Conservation (phyloP, 2,797 vertebrate genomes). For the Mus minutoides region DNA sequence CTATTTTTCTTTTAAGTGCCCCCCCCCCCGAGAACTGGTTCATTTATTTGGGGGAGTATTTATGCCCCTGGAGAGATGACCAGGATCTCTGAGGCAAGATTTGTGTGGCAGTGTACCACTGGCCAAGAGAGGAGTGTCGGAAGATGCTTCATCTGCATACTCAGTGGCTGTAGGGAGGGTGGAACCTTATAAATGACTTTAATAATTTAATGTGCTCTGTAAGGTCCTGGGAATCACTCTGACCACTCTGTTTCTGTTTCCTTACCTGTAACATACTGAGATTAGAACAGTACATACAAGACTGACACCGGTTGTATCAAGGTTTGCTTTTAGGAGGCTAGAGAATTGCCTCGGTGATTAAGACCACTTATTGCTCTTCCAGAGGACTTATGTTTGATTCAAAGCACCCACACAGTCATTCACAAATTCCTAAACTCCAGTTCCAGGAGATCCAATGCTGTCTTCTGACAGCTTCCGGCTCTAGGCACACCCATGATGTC, state of each 20-base stretch:
- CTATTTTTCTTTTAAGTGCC: slow-evolving; percentile 29
- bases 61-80: too few relatives aligned
- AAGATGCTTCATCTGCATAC: too few relatives aligned
- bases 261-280: slow-evolving; percentile 1
- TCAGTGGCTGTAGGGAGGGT: too few relatives aligned
- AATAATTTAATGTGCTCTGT: background rate
- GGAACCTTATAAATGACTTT: background rate
- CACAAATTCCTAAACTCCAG: background rate
- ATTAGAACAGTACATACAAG: background rate
- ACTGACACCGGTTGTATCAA: background rate
- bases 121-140: too few relatives aligned
- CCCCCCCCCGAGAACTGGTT: too few relatives aligned
- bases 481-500: background rate
- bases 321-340: background rate
- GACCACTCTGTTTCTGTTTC: background rate
- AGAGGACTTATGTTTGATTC: background rate
- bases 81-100: too few relatives aligned
- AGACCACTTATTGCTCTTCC: background rate
- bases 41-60: too few relatives aligned
- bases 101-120: too few relatives aligned
- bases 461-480: background rate
- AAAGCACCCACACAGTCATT: background rate
- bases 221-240: background rate
- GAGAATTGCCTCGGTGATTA: background rate
- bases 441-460: background rate